Conservation (phyloP, 2,797 vertebrate species). For the Hydrolagus colliei region DNA sequence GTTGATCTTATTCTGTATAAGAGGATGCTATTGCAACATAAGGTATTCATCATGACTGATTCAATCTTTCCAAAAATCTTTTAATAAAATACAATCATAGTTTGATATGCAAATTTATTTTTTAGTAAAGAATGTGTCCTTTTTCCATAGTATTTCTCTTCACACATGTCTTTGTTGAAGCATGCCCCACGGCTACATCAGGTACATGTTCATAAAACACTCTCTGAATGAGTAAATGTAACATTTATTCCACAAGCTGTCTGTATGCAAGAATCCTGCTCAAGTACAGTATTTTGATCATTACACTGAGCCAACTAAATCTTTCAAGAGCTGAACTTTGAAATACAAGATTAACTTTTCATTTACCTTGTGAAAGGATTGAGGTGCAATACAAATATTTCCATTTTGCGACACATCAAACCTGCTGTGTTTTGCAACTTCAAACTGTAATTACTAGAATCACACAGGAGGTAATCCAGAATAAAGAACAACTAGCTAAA, state of each 20-base stretch:
- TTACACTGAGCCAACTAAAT: background rate
- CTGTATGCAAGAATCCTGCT: background rate
- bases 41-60: conserved; percentile 1
- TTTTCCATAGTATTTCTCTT: background rate
- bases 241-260: background rate
- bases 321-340: background rate
- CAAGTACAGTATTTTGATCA: background rate
- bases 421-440: background rate
- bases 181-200: background rate
- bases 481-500: background rate
- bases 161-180: background rate
- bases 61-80: background rate
- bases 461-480: background rate
- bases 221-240: background rate
- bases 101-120: background rate
- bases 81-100: background rate
- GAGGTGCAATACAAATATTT: background rate
- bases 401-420: background rate
- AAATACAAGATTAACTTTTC: background rate
- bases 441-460: background rate
- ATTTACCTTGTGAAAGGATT: background rate
- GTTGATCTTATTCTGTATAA: background rate
- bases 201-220: background rate
- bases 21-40: background rate
- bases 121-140: background rate